These are phyloP conservation scores for Disparrhopalites patrizii DNA, from an alignment of 2,888 invertebrate genomes.

Conservation along the genomic window DNA sequence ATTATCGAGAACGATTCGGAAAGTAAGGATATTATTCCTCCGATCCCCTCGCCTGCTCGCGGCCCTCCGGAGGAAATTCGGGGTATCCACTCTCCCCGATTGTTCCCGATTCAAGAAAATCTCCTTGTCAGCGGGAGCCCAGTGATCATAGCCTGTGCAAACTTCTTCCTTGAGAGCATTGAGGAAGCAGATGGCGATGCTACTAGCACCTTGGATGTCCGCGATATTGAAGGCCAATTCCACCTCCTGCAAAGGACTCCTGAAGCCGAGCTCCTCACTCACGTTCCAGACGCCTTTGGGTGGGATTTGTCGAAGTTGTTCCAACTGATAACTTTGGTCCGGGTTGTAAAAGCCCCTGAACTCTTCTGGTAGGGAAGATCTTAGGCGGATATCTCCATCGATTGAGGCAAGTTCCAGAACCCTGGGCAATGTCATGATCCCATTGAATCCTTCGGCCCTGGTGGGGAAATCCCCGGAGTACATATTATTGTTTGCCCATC, in stretches of 20 bases:
- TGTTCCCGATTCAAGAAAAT: slow-evolving; percentile 34
- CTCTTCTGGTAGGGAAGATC: slow-evolving; percentile 14
- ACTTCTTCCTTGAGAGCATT: slow-evolving; percentile 10
- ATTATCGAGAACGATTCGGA: slow-evolving; percentile 38
- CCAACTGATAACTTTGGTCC: background rate
- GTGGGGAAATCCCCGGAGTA: slow-evolving; percentile 39
- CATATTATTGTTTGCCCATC: slow-evolving; percentile 43
- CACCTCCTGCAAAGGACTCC: slow-evolving; percentile 25
- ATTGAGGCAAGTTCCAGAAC: slow-evolving; percentile 9
- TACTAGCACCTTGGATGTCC: background rate
- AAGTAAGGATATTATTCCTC: slow-evolving; percentile 1
- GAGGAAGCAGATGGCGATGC: slow-evolving; percentile 22
- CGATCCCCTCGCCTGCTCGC: slow-evolving; percentile 21
- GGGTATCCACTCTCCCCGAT: slow-evolving; percentile 28
- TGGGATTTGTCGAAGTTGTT: background rate
- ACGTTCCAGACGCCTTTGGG: background rate
- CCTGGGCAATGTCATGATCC: slow-evolving; percentile 44
- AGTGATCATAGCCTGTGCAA: slow-evolving; percentile 33
- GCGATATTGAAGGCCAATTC: slow-evolving; percentile 26
- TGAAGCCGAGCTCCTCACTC: slow-evolving; percentile 6
- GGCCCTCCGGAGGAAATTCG: slow-evolving; percentile 12
- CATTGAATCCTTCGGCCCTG: slow-evolving; percentile 24
- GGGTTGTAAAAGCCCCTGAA: background rate
- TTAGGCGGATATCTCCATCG: slow-evolving; percentile 6
- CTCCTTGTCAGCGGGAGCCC: background rate